phyloP scores from a whole-genome alignment of 2,113 vertebrate species.

The Cnemophilus loriae region DNA sequence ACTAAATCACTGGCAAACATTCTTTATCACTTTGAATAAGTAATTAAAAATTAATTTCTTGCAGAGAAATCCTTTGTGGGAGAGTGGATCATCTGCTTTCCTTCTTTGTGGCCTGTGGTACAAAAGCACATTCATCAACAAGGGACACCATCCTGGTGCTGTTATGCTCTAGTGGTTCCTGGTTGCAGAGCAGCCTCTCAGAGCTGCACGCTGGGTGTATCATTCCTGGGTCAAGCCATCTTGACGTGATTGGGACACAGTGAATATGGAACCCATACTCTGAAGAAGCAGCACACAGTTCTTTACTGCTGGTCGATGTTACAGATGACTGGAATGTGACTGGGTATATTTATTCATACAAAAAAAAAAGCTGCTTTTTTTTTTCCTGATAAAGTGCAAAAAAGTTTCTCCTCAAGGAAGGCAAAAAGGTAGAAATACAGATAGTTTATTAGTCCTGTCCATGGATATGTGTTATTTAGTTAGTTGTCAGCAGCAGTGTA shows the following conservation, averaged over 20 bases:
- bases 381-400: background rate
- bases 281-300: background rate
- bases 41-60: background rate
- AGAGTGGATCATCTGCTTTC: background rate
- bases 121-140: background rate
- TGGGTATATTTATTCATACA: background rate
- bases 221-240: background rate
- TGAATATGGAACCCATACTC: background rate
- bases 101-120: background rate
- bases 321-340: background rate
- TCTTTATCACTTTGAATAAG: background rate
- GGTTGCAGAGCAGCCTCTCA: background rate
- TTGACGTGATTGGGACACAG: background rate
- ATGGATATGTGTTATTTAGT: background rate
- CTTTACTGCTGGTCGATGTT: background rate
- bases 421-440: background rate
- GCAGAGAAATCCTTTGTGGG: background rate
- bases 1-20: background rate
- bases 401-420: background rate
- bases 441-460: background rate
- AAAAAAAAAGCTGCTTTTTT: background rate
- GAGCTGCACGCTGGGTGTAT: background rate
- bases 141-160: background rate
- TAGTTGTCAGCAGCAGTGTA: background rate
- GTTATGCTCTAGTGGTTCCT: background rate